Conservation (phyloP, 2,113 vertebrate genomes). For the Acanthochromis polyacanthus region DNA sequence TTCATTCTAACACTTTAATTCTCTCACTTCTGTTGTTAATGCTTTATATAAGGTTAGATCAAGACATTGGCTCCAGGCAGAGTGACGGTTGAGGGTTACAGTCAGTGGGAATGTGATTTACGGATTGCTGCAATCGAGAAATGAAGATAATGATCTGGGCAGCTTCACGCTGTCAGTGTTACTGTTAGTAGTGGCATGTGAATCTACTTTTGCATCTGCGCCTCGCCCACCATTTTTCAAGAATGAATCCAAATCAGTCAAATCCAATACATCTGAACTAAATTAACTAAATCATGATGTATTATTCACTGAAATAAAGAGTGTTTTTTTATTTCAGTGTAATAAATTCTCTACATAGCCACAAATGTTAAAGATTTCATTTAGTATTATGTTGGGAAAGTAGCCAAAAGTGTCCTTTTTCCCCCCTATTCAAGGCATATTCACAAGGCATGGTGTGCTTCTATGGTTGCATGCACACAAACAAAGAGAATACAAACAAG, state of each 20-base stretch:
- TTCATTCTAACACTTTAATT: constrained; percentile 58
- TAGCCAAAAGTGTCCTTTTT: not conserved
- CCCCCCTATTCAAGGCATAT: constrained; percentile 2
- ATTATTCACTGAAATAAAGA: not conserved
- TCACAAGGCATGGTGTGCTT: constrained; percentile 3
- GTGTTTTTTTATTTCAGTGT: not conserved
- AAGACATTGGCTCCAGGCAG: constrained; percentile 2
- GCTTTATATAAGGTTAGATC: constrained; percentile 36
- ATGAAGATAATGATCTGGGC: constrained; percentile 26
- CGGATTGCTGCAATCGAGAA: constrained; percentile 9
- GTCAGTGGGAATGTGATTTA: constrained; percentile 18
- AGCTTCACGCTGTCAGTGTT: constrained; percentile 45
- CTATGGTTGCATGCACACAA: constrained; percentile 18
- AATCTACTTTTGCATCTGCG: constrained; percentile 17
- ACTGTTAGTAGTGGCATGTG: constrained; percentile 14
- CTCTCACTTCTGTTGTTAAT: constrained; percentile 37
- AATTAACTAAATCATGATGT: constrained; percentile 6
- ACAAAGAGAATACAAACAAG: not conserved
- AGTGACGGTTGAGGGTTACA: constrained; percentile 5
- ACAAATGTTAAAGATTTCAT: no score
- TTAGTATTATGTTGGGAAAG: not conserved
- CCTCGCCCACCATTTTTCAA: constrained; percentile 15
- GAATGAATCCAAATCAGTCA: constrained; percentile 20
- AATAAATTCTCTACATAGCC: no score
- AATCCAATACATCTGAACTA: constrained; percentile 8